Evolutionary conservation across 2,797 vertebrate genomes (phyloP).

Genomic region (Amphiprion clarkii): DNA sequence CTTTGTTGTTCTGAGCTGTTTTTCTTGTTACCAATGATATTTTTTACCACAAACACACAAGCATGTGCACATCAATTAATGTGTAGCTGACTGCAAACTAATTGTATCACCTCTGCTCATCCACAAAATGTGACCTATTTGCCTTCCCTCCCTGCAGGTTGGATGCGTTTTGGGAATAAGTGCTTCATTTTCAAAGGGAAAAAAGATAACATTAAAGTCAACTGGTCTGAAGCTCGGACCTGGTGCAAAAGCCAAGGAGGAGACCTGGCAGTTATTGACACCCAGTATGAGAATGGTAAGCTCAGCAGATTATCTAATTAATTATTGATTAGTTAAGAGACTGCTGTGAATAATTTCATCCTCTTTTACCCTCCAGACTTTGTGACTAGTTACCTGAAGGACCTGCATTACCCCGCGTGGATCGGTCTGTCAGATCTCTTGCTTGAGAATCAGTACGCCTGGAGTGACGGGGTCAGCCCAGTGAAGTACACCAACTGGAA

Average conservation of each 20-base stretch:
- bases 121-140: not conserved
- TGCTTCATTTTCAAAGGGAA: slow-evolving; percentile 86
- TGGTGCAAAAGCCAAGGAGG: slow-evolving; percentile 80
- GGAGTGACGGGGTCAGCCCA: slow-evolving; percentile 84
- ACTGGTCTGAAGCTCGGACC: slow-evolving; percentile 77
- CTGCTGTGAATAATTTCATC: not conserved
- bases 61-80: too few relatives aligned
- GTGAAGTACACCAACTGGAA: slow-evolving; percentile 87
- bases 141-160: slow-evolving; percentile 70
- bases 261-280: slow-evolving; percentile 84
- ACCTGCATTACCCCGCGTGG: slow-evolving; percentile 79
- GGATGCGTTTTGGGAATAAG: slow-evolving; percentile 84
- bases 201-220: slow-evolving; percentile 69
- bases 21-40: too few relatives aligned
- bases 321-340: not conserved
- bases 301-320: not conserved
- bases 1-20: too few relatives aligned
- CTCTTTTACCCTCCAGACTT: slow-evolving; percentile 76
- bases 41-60: too few relatives aligned
- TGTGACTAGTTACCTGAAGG: slow-evolving; percentile 85
- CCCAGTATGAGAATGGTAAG: slow-evolving; percentile 85
- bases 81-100: too few relatives aligned
- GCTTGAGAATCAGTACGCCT: slow-evolving; percentile 83
- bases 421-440: slow-evolving; percentile 84
- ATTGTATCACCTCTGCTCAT: too few relatives aligned